A percentile compares a stretch with the other conserved stretches of the same genome.
Conservation (phyloP, 2,888 invertebrate genomes). For the Cylindroiulus punctatus region DNA sequence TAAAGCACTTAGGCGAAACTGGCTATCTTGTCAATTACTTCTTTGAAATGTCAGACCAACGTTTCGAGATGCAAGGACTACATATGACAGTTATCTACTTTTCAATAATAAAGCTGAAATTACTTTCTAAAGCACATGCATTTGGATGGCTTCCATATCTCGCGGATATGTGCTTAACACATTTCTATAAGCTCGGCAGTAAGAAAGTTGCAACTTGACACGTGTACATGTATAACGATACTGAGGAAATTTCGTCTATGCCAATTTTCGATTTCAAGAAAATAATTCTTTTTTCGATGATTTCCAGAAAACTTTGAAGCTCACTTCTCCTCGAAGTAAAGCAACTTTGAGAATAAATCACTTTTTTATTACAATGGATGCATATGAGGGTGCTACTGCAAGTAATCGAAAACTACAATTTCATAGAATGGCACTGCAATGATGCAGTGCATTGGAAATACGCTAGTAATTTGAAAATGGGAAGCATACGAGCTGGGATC, state of each 20-base stretch:
- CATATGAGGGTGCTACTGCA: neutral
- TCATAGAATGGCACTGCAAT: neutral
- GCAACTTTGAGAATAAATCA: neutral
- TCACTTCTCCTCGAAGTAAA: neutral
- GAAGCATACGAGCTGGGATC: neutral
- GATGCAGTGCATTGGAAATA: neutral
- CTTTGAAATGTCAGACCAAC: conserved; percentile 25
- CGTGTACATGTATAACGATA: neutral
- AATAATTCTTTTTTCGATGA: neutral
- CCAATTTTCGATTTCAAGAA: neutral
- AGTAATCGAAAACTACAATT: neutral
- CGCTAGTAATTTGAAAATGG: neutral
- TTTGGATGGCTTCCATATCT: neutral
- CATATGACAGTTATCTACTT: conserved; percentile 40
- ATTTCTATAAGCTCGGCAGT: neutral
- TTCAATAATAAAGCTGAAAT: conserved; percentile 31
- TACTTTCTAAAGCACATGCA: conserved; percentile 24
- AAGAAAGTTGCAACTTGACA: neutral
- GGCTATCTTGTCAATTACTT: conserved; percentile 40
- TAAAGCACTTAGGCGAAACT: conserved; percentile 43
- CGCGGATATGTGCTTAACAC: neutral
- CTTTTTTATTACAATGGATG: neutral
- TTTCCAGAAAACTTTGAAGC: conserved; percentile 5
- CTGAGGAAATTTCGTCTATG: neutral
- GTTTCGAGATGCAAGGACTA: conserved; percentile 22